Conservation (phyloP, 2,888 invertebrate species). For the Cremastinae sp. region DNA sequence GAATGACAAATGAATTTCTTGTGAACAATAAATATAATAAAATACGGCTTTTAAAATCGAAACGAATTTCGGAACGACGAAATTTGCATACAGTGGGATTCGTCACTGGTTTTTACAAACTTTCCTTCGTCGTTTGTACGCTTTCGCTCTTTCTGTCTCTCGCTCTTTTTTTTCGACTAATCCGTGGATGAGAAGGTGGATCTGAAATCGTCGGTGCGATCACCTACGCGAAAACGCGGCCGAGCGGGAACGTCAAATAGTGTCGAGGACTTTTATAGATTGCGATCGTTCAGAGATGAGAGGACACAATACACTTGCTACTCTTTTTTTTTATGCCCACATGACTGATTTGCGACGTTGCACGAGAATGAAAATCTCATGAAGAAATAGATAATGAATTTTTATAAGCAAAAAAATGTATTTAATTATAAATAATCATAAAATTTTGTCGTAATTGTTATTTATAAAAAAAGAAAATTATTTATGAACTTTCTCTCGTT, state of each 20-base stretch:
- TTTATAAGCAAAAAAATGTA: neutral
- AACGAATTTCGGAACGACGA: conserved; percentile 11
- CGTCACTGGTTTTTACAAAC: conserved; percentile 4
- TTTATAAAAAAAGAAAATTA: too few relatives aligned
- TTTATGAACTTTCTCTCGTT: too few relatives aligned
- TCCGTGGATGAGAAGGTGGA: conserved; percentile 16
- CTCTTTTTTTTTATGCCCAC: conserved; percentile 2
- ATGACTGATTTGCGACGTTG: neutral
- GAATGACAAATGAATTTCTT: too few relatives aligned
- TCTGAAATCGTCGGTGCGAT: conserved; percentile 28
- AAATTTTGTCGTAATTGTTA: too few relatives aligned
- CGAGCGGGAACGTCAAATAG: conserved; percentile 32
- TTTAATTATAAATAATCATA: neutral
- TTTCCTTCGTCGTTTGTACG: neutral
- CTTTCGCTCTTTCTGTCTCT: neutral
- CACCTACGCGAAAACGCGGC: conserved; percentile 44
- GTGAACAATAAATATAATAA: too few relatives aligned
- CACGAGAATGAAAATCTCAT: neutral
- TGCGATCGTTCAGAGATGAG: conserved; percentile 47
- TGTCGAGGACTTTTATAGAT: conserved; percentile 56
- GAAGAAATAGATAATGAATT: neutral
- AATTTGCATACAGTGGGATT: conserved; percentile 24
- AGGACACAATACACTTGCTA: conserved; percentile 19
- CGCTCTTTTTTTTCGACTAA: conserved; percentile 15
- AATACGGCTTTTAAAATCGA: conserved; percentile 24